Conservation (phyloP, 2,888 invertebrate genomes). For the Spisula subtruncata region DNA sequence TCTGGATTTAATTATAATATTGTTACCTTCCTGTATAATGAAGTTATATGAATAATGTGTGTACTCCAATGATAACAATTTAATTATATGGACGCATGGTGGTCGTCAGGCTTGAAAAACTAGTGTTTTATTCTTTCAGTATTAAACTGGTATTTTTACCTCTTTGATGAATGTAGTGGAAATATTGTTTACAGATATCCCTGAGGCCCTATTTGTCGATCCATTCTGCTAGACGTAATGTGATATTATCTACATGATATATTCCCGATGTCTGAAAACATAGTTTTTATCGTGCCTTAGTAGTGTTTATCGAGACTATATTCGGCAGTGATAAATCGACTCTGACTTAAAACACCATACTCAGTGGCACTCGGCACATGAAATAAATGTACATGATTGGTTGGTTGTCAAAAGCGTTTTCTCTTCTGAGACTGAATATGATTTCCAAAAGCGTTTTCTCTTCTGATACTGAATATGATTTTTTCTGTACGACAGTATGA, state of each 20-base stretch:
- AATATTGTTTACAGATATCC: background rate
- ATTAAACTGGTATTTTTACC: background rate
- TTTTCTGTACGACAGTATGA: no score
- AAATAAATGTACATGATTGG: background rate
- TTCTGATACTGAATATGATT: no score
- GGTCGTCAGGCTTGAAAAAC: background rate
- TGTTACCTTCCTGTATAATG: no score
- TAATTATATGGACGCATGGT: background rate
- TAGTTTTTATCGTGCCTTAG: background rate
- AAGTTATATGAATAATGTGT: no score
- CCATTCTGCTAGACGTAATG: background rate
- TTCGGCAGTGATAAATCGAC: background rate
- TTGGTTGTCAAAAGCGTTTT: no score
- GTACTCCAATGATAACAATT: background rate
- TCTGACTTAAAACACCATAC: background rate
- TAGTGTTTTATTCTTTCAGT: background rate
- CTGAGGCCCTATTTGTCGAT: background rate
- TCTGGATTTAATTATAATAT: no score
- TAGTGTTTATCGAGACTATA: background rate
- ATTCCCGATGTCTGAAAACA: background rate
- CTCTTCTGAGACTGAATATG: no score
- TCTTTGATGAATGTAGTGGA: background rate
- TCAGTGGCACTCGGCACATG: background rate
- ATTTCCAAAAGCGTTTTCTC: no score
- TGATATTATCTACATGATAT: conserved; percentile 9